phyloP scores from a whole-genome alignment of 2,797 vertebrate species.

The Brachyalestes nurse region DNA sequence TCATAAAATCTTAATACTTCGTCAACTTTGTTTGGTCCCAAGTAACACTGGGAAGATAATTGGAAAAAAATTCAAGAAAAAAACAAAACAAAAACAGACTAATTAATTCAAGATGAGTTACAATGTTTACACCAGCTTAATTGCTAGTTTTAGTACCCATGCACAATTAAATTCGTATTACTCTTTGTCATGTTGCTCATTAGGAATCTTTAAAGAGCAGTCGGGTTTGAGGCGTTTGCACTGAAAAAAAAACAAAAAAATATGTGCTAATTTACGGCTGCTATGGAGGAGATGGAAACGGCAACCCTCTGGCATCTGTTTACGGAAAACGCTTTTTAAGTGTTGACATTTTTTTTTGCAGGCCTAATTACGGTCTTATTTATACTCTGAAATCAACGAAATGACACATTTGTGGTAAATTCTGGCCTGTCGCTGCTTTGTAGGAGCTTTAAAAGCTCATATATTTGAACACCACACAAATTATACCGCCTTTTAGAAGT shows the following conservation, averaged over 20 bases:
- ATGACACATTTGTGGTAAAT: background rate
- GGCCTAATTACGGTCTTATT: constrained; percentile 16
- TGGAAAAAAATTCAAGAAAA: background rate
- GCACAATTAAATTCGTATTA: constrained; percentile 11
- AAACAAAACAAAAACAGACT: background rate
- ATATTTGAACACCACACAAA: constrained; percentile 8
- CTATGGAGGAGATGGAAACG: constrained; percentile 21
- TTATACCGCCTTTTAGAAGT: background rate
- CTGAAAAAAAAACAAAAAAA: background rate
- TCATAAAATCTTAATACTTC: background rate
- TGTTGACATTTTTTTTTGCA: constrained; percentile 33
- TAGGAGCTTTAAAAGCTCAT: background rate
- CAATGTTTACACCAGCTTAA: constrained; percentile 22
- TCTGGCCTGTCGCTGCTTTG: background rate
- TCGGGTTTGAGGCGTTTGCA: background rate
- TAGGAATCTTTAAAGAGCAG: constrained; percentile 11
- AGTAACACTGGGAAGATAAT: background rate
- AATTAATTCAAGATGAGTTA: constrained; percentile 16
- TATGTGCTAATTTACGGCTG: background rate
- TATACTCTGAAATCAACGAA: constrained; percentile 15
- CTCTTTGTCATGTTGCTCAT: constrained; percentile 5
- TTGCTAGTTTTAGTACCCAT: constrained; percentile 9
- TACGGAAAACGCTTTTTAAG: constrained; percentile 24
- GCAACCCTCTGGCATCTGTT: constrained; percentile 41
- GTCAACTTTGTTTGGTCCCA: background rate